These are phyloP conservation scores for Bostrychus sinensis DNA, from an alignment of 2,113 vertebrate species.

Conservation along the genomic window DNA sequence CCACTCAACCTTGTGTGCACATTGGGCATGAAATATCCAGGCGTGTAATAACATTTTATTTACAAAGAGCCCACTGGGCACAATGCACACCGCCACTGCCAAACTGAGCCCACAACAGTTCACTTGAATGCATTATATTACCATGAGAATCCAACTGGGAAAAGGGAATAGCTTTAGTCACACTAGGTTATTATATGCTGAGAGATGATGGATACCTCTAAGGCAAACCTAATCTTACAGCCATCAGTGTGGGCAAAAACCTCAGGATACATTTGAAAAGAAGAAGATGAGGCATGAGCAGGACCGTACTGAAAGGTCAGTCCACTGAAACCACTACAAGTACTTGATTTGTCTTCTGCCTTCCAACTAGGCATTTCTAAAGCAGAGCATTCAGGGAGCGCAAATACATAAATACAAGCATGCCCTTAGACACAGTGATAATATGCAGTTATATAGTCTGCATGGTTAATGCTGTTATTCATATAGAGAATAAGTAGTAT, in stretches of 20 bases:
- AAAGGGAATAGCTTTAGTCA: conserved; percentile 62
- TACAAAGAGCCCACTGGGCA: conserved; percentile 76
- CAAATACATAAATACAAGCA: not conserved
- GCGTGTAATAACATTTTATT: conserved; percentile 80
- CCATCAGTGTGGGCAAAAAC: conserved; percentile 29
- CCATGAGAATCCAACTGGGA: conserved; percentile 48
- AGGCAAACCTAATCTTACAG: conserved; percentile 49
- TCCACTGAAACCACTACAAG: conserved; percentile 28
- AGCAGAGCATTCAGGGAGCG: not conserved
- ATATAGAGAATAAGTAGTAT: not conserved
- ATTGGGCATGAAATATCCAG: conserved; percentile 73
- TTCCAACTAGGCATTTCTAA: not conserved
- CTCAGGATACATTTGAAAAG: conserved; percentile 28
- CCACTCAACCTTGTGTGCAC: conserved; percentile 67
- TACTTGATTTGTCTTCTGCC: conserved; percentile 40
- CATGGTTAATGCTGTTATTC: not conserved
- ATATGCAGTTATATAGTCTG: too few species aligned
- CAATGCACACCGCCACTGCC: conserved; percentile 65
- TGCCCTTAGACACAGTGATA: not conserved
- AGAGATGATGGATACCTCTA: conserved; percentile 59
- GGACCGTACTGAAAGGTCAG: conserved; percentile 34
- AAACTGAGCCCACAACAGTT: conserved; percentile 62
- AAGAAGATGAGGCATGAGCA: conserved; percentile 40
- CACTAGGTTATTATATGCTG: conserved; percentile 49
- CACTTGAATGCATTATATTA: conserved; percentile 70